These are phyloP conservation scores for Pyrgus malvae DNA, from an alignment of 2,888 invertebrate species.

Conservation along the genomic window DNA sequence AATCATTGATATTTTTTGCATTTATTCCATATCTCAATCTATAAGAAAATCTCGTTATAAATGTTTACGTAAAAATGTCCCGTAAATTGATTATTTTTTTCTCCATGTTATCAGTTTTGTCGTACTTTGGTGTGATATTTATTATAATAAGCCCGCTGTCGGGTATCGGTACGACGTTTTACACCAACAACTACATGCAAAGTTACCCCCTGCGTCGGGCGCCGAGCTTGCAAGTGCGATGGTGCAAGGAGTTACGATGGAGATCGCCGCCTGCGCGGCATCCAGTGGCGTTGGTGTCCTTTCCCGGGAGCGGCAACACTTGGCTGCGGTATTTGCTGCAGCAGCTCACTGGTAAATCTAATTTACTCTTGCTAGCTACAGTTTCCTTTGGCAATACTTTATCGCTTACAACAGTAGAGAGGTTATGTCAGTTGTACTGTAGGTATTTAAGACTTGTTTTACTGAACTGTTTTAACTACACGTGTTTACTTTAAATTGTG, in stretches of 20 bases:
- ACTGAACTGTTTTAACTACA: no score
- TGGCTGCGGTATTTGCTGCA: conserved; percentile 91
- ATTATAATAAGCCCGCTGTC: conserved; percentile 68
- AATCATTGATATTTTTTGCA: no score
- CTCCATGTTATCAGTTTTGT: conserved; percentile 55
- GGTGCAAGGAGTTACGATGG: conserved; percentile 79
- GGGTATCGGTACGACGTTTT: conserved; percentile 48
- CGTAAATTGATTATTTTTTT: conserved; percentile 63
- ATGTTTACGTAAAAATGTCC: conserved; percentile 59
- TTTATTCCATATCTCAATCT: no score
- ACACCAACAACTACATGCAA: conserved; percentile 53
- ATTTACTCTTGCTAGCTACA: no score
- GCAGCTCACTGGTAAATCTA: conserved; percentile 85
- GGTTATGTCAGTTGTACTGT: no score
- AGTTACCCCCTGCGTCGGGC: conserved; percentile 36
- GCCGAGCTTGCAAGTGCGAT: conserved; percentile 59
- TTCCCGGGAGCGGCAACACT: conserved; percentile 93
- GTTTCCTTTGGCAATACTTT: no score
- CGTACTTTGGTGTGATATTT: conserved; percentile 69
- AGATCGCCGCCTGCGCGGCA: conserved; percentile 67
- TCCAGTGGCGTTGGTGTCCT: conserved; percentile 86
- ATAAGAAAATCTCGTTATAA: no score
- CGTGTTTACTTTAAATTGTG: no score
- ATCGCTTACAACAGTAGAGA: no score
- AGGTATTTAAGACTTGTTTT: no score